phyloP scores from a whole-genome alignment of 2,113 vertebrate genomes.

The Phalacrocorax aristotelis region DNA sequence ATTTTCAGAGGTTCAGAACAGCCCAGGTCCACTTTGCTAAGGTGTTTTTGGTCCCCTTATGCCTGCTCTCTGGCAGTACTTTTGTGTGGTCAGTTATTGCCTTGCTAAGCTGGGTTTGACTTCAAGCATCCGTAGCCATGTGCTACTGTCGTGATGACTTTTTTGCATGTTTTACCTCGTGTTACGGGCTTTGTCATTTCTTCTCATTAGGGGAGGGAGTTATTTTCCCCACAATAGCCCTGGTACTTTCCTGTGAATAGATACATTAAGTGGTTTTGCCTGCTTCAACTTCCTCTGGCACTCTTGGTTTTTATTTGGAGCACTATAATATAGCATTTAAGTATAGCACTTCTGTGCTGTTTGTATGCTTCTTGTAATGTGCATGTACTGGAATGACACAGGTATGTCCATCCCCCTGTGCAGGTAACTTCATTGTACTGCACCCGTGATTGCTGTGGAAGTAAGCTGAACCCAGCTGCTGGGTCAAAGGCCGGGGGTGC shows the following conservation, averaged over 20 bases:
- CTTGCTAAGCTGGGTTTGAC: neutral
- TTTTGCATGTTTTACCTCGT: neutral
- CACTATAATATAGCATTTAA: neutral
- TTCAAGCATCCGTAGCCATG: neutral
- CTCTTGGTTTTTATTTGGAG: neutral
- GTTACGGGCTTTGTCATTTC: neutral
- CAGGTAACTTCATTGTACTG: too few relatives aligned
- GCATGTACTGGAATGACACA: rapidly evolving
- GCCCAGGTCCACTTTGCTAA: neutral
- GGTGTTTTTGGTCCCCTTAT: neutral
- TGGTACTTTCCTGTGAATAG: neutral
- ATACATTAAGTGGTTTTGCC: neutral
- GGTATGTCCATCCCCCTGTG: neutral
- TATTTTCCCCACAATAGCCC: neutral
- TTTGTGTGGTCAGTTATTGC: neutral
- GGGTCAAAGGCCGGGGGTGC: neutral
- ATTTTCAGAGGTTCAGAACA: neutral
- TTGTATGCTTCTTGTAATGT: neutral
- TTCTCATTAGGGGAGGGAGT: neutral
- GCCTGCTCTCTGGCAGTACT: neutral
- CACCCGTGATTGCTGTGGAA: neutral
- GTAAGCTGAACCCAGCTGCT: too few relatives aligned
- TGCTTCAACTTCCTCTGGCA: neutral
- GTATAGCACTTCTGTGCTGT: neutral
- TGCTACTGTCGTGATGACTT: rapidly evolving